These are phyloP conservation scores for Buathra laborator DNA, from an alignment of 2,888 invertebrate species.

Conservation along the genomic window DNA sequence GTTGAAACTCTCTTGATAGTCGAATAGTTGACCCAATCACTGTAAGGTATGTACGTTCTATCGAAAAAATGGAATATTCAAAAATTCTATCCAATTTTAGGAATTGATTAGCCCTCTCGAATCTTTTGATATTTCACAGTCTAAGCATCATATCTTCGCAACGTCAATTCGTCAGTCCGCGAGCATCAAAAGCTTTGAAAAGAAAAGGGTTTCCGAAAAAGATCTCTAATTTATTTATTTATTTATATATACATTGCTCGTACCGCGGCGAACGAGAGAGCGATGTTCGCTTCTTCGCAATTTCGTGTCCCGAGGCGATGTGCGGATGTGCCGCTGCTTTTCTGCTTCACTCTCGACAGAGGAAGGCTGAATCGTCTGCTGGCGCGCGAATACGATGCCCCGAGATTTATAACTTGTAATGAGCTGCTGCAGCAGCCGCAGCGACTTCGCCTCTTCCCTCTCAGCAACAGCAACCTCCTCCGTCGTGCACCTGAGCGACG, in stretches of 20 bases:
- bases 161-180: constrained; percentile 3
- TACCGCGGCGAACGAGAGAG: constrained; percentile 66
- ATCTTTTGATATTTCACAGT: neutral
- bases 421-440: no score
- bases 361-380: no score
- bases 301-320: constrained; percentile 73
- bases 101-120: neutral
- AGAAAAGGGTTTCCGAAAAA: constrained; percentile 23
- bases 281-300: constrained; percentile 56
- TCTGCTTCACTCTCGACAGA: constrained; percentile 36
- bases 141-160: neutral
- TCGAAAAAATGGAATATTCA: neutral
- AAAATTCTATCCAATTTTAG: neutral
- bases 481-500: no score
- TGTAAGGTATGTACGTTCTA: neutral
- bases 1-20: no score
- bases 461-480: no score
- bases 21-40: neutral
- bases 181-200: constrained; percentile 38
- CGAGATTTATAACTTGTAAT: no score
- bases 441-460: no score
- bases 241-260: constrained; percentile 75
- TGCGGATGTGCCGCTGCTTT: constrained; percentile 46
- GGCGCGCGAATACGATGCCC: no score
- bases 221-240: constrained; percentile 74